Evolutionary conservation across 1,140 invertebrate genomes (phyloP), one percentile per base, ranked within the genome.

Genomic region (Drosophila ficusphila): DNA sequence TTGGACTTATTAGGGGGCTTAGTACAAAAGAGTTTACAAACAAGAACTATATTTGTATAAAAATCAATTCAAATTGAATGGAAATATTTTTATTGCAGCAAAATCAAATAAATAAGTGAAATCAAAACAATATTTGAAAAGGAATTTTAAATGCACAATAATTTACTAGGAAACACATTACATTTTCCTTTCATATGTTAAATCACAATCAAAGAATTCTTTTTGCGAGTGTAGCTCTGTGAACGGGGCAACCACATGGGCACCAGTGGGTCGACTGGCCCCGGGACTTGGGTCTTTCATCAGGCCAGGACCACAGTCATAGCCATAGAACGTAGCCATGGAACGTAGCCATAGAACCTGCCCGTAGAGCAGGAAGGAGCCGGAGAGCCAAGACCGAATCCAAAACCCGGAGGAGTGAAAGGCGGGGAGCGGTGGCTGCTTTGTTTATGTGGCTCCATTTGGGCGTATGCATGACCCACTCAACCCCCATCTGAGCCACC

Each of bases 391-490:
- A 67, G 44, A 67, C 34, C 44, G 36, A 52, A 67, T 21, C 36
- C 29, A 11, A 51, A 41, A 39, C 33, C 25, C 18, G 12, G 9
- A 42, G 41, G 29, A n/a, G 29, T 25, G 12, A 25, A 6, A 19
- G 7, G 16, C 23, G 8, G n/a, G 14, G 39, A 19, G 16, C 44
- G 47, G 48, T 52, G 68, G 79, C 67, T 64, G 76, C 76, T 85
- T 86, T 86, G 81, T 83, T 83, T 85, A 85, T 85, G 62, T 69
- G 76, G 82, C 82, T 76, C 51, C 81, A 86, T 86, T 85, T 85
- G 60, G 81, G 81, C 61, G 53, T 44, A 47, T 65, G 49, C 51
- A 49, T 60, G 58, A 65, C 70, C 71, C 62, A 53, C 57, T 62
- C 33, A 60, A 42, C 56, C 46, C 49, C 42, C 33, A 19, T 33